Evolutionary conservation across 2,113 vertebrate genomes (phyloP), one percentile per base, ranked within the genome.

Genomic region (Rhynchomys soricoides): DNA sequence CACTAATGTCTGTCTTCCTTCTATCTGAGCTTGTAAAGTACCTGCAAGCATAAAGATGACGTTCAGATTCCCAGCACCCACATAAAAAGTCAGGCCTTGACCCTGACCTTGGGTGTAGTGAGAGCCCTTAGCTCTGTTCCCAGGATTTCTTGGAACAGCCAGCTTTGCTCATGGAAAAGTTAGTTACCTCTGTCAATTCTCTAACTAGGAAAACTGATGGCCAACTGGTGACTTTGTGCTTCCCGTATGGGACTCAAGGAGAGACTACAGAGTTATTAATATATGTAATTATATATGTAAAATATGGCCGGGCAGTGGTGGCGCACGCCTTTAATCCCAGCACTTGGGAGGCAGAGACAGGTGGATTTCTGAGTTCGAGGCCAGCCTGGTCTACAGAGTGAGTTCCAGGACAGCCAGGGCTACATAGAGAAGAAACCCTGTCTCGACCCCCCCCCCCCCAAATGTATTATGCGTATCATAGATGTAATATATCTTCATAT

Each of bases 161-260:
- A 59, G 52, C 79, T 97, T 83, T 31, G 62, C 62, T 52, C 45
- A 24, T 57, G n/a, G 55, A 78, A 97, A 87, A 90, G 29, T 12
- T 15, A 74, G 6, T 29, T 40, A 55, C 73, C 16, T 6, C 26
- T 88, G 37, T 89, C 34, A 43, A 37, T 6, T 11, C 8, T 29
- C 2, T 74, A 68, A 55, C 59, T 75, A 5, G 15, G 55, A 52
- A 70, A 34, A 57, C n/a, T 22, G 45, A 15, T n/a, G 19, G 22
- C 10, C 21, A 37, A 64, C 4, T 52, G n/a, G 71, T 52, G 64
- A 50, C 57, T 78, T 55, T 75, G 57, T 37, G 45, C 12, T 7
- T 52, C 48, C 37, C 59, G 43, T 40, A 9, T 52, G 75, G 75
- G 45, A 68, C 45, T 3, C 40, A 77, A 50, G 55, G 64, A 77